Evolutionary conservation across 2,888 invertebrate species (phyloP), one percentile per base, ranked within the genome.

Genomic region (Meta bourneti): DNA sequence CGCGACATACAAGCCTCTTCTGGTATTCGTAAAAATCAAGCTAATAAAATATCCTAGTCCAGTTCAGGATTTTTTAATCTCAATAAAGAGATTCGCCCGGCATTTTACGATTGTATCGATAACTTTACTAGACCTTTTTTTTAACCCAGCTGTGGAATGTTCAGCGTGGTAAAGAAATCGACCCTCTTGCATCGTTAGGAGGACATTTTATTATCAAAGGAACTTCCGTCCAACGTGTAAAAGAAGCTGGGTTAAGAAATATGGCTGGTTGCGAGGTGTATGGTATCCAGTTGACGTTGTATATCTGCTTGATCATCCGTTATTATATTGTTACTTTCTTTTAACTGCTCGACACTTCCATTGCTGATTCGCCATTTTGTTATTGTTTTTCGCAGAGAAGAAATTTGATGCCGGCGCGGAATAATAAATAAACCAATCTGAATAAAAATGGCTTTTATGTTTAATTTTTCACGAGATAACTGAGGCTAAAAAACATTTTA

Each of bases 1-100:
- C 34, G 4, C 34, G 34, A 34, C 34, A 2, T 34, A 1, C 34
- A 34, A 4, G 34, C 4, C 34, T 34, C 34, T 4, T 34, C 34
- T 34, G 34, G 34, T 34, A 34, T 78, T 78, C 52, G 49, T 78
- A 51, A 78, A 78, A 78, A 78, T 13, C 13, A n/a, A n/a, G 77
- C 51, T 51, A 78, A 78, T 78, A 54, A 78, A 78, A 78, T 20
- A 52, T 52, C 52, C 52, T 19, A 1, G 2, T 54, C 11, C 78
- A 16, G 13, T 52, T n/a, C 13, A 9, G 7, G 52, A 19, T 20
- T 52, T 78, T 78, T 78, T 78, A 78, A 78, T 78, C 52, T 51
- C 20, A 52, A 78, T 78, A 78, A 78, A 78, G 34, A 78, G 52
- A 78, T 78, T 78, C 78, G 49, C 52, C 19, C 6, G n/a, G 54